Evolutionary conservation across 2,888 invertebrate genomes (phyloP).

Genomic region (Periphyllus acericola): DNA sequence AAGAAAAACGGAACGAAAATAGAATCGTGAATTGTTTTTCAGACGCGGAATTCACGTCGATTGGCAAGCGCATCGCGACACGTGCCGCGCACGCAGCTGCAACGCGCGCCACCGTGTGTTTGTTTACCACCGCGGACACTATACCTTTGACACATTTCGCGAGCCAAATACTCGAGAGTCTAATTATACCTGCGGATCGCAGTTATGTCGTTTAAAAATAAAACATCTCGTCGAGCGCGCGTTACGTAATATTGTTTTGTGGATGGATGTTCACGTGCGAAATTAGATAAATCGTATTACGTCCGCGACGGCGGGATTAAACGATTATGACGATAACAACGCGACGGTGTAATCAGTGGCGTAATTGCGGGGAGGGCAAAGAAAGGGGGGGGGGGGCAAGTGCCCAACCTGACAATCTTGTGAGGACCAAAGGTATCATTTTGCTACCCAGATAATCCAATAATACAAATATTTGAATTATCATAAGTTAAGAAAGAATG

Average conservation of each 20-base stretch:
- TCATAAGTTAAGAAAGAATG: too few species aligned
- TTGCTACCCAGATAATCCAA: too few species aligned
- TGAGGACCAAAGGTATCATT: too few species aligned
- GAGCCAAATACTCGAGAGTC: background rate
- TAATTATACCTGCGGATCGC: background rate
- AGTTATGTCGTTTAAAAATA: background rate
- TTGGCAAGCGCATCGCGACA: background rate
- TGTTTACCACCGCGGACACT: background rate
- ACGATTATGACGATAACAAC: too few species aligned
- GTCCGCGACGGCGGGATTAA: too few species aligned
- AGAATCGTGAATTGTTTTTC: background rate
- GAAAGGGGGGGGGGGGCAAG: too few species aligned
- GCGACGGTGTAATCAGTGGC: too few species aligned
- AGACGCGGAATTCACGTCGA: background rate
- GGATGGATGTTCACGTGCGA: too few species aligned
- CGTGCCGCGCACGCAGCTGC: background rate
- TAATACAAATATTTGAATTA: too few species aligned
- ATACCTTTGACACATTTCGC: background rate
- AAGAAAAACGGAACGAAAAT: background rate
- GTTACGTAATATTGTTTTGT: background rate
- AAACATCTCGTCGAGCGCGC: background rate
- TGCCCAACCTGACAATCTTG: too few species aligned
- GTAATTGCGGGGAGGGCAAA: too few species aligned
- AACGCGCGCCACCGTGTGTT: background rate
- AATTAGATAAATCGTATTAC: too few species aligned